These are phyloP conservation scores for Aplodontia rufa DNA, from an alignment of 2,113 vertebrate species.

Conservation along the genomic window DNA sequence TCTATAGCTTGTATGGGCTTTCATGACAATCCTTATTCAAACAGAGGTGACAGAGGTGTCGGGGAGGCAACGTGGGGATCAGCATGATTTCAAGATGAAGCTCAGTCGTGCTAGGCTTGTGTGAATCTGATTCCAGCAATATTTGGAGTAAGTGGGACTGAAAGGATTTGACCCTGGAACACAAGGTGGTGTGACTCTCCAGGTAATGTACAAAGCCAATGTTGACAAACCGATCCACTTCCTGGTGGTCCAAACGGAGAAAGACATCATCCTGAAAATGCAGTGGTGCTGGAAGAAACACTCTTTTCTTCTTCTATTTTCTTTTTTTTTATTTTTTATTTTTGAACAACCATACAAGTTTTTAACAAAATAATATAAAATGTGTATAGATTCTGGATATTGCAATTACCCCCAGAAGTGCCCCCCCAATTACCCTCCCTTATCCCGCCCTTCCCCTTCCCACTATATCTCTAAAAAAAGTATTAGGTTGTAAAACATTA, in stretches of 20 bases:
- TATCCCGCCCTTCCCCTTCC: no score
- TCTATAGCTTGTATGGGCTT: background rate
- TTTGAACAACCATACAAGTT: no score
- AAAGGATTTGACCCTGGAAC: background rate
- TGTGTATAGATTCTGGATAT: no score
- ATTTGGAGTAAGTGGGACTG: background rate
- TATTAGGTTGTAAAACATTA: no score
- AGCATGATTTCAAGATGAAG: background rate
- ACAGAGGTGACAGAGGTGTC: background rate
- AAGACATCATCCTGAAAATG: background rate
- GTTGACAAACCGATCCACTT: background rate
- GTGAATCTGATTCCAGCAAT: background rate
- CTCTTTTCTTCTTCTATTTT: background rate
- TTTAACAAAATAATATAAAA: no score
- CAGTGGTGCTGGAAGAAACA: background rate
- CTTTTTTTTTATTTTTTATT: no score
- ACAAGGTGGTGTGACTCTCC: rapidly evolving
- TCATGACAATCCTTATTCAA: rapidly evolving
- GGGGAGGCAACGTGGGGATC: background rate
- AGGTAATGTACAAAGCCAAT: no score
- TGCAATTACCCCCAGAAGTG: no score
- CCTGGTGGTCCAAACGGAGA: background rate
- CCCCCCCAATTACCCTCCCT: no score
- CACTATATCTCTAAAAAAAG: no score
- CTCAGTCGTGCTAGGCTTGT: background rate